Evolutionary conservation across 2,888 invertebrate species (phyloP).

Genomic region (Spilosoma lubricipeda): DNA sequence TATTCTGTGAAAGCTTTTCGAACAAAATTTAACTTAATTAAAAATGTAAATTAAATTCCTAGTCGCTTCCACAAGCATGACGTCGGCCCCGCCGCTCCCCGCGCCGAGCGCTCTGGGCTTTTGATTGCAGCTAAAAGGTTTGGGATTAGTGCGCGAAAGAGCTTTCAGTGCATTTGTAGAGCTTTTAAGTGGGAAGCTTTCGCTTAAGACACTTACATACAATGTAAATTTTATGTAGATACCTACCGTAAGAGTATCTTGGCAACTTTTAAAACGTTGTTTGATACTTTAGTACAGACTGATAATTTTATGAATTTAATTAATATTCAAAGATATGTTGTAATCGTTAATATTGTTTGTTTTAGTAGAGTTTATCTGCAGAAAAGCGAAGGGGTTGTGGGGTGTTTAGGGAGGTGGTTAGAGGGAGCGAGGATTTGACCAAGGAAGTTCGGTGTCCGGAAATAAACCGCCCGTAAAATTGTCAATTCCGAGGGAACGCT

Average conservation of each 20-base stretch:
- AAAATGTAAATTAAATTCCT: constrained; percentile 87
- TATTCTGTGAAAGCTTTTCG: constrained; percentile 86
- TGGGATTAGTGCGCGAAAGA: constrained; percentile 87
- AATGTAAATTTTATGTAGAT: constrained; percentile 84
- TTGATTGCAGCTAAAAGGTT: constrained; percentile 87
- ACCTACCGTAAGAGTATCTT: constrained; percentile 63
- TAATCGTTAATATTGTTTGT: constrained; percentile 47
- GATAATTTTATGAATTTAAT: constrained; percentile 26
- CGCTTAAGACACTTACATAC: constrained; percentile 86
- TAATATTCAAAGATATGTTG: constrained; percentile 23
- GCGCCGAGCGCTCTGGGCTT: constrained; percentile 80
- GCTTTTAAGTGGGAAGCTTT: constrained; percentile 87
- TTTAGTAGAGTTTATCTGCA: constrained; percentile 58
- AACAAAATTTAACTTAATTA: constrained; percentile 87
- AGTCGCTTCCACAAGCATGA: constrained; percentile 86
- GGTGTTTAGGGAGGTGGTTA: constrained; percentile 55
- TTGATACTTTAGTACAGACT: constrained; percentile 36
- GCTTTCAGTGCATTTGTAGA: constrained; percentile 87
- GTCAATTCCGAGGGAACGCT: constrained; percentile 87
- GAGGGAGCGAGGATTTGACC: constrained; percentile 70
- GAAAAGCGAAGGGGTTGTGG: constrained; percentile 70
- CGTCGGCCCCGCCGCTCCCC: constrained; percentile 63
- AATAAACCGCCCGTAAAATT: constrained; percentile 90
- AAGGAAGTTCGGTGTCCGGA: constrained; percentile 86
- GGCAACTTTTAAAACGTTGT: constrained; percentile 41